phyloP scores from a whole-genome alignment of 2,888 invertebrate genomes.

The Aporophyla nigra region DNA sequence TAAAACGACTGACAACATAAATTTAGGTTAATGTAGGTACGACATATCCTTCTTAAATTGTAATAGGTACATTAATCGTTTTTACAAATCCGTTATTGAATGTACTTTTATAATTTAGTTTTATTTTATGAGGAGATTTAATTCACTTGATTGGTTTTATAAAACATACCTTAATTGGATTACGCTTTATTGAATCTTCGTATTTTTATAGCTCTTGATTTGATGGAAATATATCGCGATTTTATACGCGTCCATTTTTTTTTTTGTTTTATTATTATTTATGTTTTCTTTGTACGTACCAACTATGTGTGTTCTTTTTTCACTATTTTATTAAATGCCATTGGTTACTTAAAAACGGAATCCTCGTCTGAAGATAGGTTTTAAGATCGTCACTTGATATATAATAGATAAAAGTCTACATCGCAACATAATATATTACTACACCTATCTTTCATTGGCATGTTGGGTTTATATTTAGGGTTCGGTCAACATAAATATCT shows the following conservation, averaged over 20 bases:
- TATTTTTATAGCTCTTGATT: conserved; percentile 10
- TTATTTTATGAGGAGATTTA: conserved; percentile 12
- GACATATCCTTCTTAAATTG: conserved; percentile 3
- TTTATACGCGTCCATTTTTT: not conserved
- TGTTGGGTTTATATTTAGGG: not conserved
- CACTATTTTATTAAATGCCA: not conserved
- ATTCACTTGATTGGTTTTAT: conserved; percentile 17
- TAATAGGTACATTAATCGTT: conserved; percentile 11
- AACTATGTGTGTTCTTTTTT: not conserved
- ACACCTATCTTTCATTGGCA: not conserved
- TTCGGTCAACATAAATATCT: not conserved
- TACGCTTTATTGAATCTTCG: conserved; percentile 8
- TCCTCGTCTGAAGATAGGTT: not conserved
- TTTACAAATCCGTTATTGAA: conserved; percentile 18
- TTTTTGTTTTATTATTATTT: conserved; percentile 24
- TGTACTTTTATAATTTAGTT: not conserved
- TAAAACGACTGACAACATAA: conserved; percentile 33
- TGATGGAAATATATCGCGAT: not conserved
- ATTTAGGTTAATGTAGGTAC: conserved; percentile 34
- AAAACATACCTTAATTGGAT: conserved; percentile 30
- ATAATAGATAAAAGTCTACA: not conserved
- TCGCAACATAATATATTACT: not conserved
- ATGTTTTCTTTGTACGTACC: not conserved
- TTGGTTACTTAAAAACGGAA: not conserved
- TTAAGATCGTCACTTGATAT: not conserved